Evolutionary conservation across 64 coral and sea anemone species (phyloP), one percentile per base, ranked within the genome.

Genomic region (Montipora efflorescens): DNA sequence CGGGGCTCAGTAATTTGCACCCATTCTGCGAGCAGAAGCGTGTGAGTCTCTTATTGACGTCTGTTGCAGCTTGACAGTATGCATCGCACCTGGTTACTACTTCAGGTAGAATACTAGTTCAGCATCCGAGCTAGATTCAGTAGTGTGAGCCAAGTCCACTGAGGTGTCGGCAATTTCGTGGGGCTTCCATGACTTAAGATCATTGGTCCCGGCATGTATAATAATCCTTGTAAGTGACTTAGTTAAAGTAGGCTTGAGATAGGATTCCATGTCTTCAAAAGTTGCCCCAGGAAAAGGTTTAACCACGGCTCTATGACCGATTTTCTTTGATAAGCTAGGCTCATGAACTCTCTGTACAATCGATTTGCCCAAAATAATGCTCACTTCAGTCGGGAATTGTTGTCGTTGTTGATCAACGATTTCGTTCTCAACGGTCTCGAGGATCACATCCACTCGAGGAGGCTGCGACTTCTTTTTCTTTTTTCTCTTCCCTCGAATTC

Each of bases 381-480:
- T 71, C 67, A 71, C 67, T 19, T 71, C 67, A 71, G 67, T 71
- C 67, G 67, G 16, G 67, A 0, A 14, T 0, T 71, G 12, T 71
- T 71, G 67, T 91, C 70, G 78, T 59, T 5, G 53, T 57, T 57
- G 53, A 57, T 57, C 53, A 57, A 57, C 53, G 6, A 57, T 57
- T 57, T 55, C 52, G 5, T 55, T 7, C 10, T 16, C 67, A 1
- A 71, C 67, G 67, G 67, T 71, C 67, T 71, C 67, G 67, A 14
- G 67, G 67, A 71, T 71, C 67, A 71, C 67, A 71, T 12, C 67
- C 67, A 71, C 67, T 71, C 15, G 67, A 12, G 10, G 5, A 12
- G 20, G 67, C 67, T 14, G 67, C 67, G 67, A 71, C 67, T 71
- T 71, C 67, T 71, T 71, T 71, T 71, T 71, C 67, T 71, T 71